Evolutionary conservation across 2,797 vertebrate genomes (phyloP).

Genomic region (Steatocranus sp.): DNA sequence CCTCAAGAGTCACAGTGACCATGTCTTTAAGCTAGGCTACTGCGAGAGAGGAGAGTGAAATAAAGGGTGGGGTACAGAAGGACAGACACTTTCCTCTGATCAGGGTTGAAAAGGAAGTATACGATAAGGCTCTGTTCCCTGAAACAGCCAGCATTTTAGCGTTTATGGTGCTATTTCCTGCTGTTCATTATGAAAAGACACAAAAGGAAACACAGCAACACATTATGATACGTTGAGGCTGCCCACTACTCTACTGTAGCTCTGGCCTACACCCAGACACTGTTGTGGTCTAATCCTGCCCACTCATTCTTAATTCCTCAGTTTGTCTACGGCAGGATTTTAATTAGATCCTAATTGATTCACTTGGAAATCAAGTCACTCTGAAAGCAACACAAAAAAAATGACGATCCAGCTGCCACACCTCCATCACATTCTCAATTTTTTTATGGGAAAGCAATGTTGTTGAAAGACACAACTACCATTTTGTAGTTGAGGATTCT

Average conservation of each 20-base stretch:
- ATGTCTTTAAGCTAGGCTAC: conserved; percentile 39
- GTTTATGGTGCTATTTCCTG: neutral
- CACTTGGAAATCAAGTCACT: conserved; percentile 42
- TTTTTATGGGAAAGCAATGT: neutral
- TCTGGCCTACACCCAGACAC: conserved; percentile 35
- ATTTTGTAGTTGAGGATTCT: neutral
- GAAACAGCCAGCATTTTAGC: neutral
- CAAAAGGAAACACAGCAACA: neutral
- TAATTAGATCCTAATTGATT: conserved; percentile 70
- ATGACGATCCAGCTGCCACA: conserved; percentile 34
- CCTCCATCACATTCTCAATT: neutral
- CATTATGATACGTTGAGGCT: conserved; percentile 5
- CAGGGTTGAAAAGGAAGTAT: neutral
- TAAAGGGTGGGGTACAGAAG: neutral
- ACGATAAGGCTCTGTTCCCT: conserved; percentile 5
- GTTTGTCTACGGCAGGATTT: conserved; percentile 49
- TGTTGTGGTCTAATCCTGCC: conserved; percentile 36
- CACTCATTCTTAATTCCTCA: conserved; percentile 34
- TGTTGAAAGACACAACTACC: neutral
- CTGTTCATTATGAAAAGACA: neutral
- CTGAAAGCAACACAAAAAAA: conserved; percentile 40
- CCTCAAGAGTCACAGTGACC: conserved; percentile 36
- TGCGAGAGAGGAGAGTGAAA: conserved; percentile 23
- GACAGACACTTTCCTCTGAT: conserved; percentile 2
- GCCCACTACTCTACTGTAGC: conserved; percentile 14